Evolutionary conservation across 2,113 vertebrate species (phyloP).

Genomic region (Stegastes partitus): DNA sequence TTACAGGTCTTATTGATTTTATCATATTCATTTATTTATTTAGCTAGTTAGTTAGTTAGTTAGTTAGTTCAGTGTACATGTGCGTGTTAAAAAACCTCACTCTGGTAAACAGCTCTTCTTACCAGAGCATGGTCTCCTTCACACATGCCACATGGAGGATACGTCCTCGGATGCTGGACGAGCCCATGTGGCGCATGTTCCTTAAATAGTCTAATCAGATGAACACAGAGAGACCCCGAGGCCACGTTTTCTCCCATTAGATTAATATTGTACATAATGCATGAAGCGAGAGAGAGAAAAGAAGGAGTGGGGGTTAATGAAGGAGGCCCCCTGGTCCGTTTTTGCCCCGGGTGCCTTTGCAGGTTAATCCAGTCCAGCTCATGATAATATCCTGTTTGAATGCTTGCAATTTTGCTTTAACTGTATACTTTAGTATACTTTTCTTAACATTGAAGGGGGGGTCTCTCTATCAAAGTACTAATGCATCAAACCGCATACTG

Average conservation of each 20-base stretch:
- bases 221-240: neutral
- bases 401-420: too few relatives aligned
- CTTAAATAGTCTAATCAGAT: slow-evolving; percentile 11
- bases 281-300: neutral
- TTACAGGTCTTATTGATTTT: too few relatives aligned
- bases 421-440: neutral
- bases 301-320: neutral
- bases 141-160: too few relatives aligned
- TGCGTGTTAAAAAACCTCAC: too few relatives aligned
- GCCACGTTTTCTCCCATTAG: neutral
- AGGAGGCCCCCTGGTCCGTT: neutral
- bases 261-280: neutral
- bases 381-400: neutral
- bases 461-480: too few relatives aligned
- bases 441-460: too few relatives aligned
- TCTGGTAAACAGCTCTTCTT: too few relatives aligned
- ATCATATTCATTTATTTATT: too few relatives aligned
- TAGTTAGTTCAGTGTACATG: too few relatives aligned
- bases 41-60: too few relatives aligned
- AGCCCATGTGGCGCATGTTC: neutral
- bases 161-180: neutral
- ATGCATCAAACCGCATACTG: too few relatives aligned
- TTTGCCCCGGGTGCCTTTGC: neutral
- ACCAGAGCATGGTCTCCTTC: too few relatives aligned
- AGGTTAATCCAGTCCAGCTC: neutral